Conservation (phyloP, 2,113 vertebrate genomes). For the Gasterosteus aculeatus region DNA sequence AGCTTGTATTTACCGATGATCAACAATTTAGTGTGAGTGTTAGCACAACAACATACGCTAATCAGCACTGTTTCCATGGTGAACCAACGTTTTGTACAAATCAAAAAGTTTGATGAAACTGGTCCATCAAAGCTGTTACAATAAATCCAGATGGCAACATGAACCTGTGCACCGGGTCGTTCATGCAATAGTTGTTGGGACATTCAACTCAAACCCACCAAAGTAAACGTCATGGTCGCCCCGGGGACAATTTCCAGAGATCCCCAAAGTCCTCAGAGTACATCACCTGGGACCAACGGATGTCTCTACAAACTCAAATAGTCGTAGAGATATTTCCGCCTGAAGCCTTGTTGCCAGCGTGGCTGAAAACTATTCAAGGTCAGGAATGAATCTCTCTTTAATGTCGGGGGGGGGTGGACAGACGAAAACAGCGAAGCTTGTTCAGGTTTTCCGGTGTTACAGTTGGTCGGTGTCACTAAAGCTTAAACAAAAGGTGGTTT, state of each 20-base stretch:
- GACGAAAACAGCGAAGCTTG: neutral
- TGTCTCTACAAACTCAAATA: neutral
- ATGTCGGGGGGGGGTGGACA: neutral
- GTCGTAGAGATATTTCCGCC: no score
- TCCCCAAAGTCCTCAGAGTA: no score
- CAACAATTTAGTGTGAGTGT: no score
- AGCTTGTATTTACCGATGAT: no score
- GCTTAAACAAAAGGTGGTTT: neutral
- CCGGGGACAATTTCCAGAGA: no score
- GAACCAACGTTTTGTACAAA: neutral
- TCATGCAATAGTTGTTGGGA: no score
- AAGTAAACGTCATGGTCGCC: neutral
- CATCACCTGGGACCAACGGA: neutral
- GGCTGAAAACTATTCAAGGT: neutral
- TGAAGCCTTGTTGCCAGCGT: neutral
- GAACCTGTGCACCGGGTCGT: neutral
- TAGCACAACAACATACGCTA: no score
- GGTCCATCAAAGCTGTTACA: neutral
- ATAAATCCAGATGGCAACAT: neutral
- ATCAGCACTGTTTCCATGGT: neutral
- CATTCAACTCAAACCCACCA: neutral
- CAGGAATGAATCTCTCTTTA: neutral
- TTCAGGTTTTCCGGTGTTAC: neutral
- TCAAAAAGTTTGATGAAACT: neutral
- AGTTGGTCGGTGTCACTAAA: neutral